Conservation (phyloP, 2,888 invertebrate genomes). For the Seladonia tumulorum region DNA sequence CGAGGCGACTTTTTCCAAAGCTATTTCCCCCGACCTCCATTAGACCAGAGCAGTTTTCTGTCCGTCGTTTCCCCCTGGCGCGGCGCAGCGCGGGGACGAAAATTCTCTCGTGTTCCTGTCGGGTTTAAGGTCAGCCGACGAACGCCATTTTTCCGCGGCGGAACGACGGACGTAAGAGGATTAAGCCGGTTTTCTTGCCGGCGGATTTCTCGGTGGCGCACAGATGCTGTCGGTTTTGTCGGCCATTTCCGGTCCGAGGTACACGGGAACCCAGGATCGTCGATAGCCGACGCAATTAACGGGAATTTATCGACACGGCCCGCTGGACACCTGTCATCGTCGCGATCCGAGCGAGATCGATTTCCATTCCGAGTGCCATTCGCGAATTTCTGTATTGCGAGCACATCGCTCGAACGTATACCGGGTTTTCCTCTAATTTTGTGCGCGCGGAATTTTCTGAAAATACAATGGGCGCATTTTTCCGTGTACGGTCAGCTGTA, state of each 20-base stretch:
- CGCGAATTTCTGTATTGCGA: not conserved
- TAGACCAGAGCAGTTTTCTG: not conserved
- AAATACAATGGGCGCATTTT: not conserved
- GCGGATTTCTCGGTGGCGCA: conserved; percentile 53
- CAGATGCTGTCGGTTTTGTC: conserved; percentile 57
- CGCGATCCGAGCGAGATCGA: not conserved
- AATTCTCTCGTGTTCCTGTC: conserved; percentile 56
- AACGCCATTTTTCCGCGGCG: conserved; percentile 61
- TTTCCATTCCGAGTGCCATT: conserved; percentile 1
- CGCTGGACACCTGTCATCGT: conserved; percentile 16
- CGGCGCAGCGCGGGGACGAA: not conserved
- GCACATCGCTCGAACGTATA: not conserved
- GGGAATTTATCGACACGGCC: conserved; percentile 31
- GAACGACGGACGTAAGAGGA: conserved; percentile 67
- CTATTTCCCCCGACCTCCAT: not conserved
- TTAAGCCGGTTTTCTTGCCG: conserved; percentile 67
- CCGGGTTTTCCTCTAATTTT: not conserved
- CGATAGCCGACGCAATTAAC: conserved; percentile 36
- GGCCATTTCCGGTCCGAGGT: conserved; percentile 29
- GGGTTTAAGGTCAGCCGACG: conserved; percentile 67
- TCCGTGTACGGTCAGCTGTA: not conserved
- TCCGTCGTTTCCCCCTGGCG: conserved; percentile 8
- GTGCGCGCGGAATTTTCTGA: not conserved
- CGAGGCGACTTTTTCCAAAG: conserved; percentile 10
- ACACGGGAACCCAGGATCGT: not conserved